Conservation (phyloP, 2,888 invertebrate genomes). For the Megaustenia siamemsis region DNA sequence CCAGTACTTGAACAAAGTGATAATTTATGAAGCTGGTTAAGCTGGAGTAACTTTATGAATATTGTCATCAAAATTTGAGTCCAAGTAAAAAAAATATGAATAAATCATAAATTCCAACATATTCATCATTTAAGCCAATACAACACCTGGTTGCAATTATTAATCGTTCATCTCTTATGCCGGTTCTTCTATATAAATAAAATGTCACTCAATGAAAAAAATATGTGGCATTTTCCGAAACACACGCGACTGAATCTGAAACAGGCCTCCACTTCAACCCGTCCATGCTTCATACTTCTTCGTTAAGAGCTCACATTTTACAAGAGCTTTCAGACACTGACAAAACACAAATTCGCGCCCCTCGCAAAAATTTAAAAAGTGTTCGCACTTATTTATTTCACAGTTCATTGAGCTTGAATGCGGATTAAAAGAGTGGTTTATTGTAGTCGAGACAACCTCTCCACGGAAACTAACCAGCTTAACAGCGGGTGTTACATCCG, state of each 20-base stretch:
- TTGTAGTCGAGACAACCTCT: background rate
- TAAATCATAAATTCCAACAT: no score
- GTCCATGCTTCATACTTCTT: background rate
- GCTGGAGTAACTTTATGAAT: no score
- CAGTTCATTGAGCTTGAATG: conserved; percentile 18
- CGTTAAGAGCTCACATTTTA: background rate
- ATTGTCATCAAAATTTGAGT: no score
- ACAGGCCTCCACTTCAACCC: conserved; percentile 7
- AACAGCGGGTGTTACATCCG: background rate
- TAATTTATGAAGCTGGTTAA: no score
- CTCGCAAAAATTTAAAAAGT: background rate
- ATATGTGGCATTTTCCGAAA: background rate
- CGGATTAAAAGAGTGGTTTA: background rate
- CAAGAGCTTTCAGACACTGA: background rate
- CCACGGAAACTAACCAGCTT: background rate
- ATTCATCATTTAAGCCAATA: no score
- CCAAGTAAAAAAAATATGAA: no score
- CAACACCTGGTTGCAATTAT: no score
- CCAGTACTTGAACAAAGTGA: no score
- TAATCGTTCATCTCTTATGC: no score
- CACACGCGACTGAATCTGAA: background rate
- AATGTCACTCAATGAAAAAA: background rate
- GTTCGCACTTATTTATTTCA: background rate
- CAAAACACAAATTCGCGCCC: background rate
- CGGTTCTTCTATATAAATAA: no score